Evolutionary conservation across 1,140 invertebrate species (phyloP).

Genomic region (Musca vetustissima): DNA sequence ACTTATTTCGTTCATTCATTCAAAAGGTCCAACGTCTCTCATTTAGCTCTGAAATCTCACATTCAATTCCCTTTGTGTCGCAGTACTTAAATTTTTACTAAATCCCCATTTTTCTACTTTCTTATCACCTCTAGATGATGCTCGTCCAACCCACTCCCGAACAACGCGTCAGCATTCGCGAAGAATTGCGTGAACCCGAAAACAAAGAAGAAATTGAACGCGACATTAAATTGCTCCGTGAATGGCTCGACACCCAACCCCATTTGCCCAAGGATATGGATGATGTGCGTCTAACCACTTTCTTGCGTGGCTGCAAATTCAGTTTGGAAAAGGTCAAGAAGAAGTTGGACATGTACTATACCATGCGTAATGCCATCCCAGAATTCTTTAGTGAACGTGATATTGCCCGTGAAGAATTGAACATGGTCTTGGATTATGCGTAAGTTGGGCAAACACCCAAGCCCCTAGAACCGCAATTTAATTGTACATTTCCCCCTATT

Average conservation of each 20-base stretch:
- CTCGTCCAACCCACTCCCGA: conserved; percentile 73
- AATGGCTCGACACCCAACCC: conserved; percentile 72
- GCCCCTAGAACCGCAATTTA: background rate
- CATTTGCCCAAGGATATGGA: conserved; percentile 69
- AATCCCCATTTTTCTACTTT: background rate
- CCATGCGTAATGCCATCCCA: conserved; percentile 78
- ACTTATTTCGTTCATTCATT: too few relatives aligned
- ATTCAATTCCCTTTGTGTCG: too few relatives aligned
- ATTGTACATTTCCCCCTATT: conserved; percentile 35
- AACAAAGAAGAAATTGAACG: conserved; percentile 63
- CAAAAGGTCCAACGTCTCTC: too few relatives aligned
- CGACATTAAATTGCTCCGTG: conserved; percentile 67
- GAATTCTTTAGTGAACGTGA: conserved; percentile 81
- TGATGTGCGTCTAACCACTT: conserved; percentile 72
- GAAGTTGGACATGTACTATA: conserved; percentile 77
- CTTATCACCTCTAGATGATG: conserved; percentile 67
- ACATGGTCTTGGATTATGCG: conserved; percentile 70
- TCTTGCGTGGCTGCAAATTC: conserved; percentile 80
- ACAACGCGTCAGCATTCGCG: conserved; percentile 71
- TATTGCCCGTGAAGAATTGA: conserved; percentile 68
- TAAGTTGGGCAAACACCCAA: conserved; percentile 57
- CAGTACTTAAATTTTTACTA: too few relatives aligned
- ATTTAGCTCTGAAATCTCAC: too few relatives aligned
- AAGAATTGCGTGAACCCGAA: conserved; percentile 74
- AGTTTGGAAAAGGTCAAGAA: conserved; percentile 78